A percentile compares a stretch with the other conserved stretches of the same genome.
Evolutionary conservation across 2,113 vertebrate species (phyloP).

Genomic region (Peromyscus californicus): DNA sequence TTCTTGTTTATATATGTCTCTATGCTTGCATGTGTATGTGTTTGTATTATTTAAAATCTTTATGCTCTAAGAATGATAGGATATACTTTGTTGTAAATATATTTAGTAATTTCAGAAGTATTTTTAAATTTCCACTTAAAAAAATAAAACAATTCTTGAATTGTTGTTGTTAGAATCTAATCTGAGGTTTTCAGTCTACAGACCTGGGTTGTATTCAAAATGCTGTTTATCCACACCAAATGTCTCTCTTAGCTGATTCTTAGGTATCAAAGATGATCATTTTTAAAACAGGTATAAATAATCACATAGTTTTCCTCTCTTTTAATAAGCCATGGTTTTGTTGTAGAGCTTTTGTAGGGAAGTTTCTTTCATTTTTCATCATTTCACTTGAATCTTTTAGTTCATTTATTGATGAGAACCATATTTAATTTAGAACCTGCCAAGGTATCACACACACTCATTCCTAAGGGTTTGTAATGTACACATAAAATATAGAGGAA

Average conservation of each 20-base stretch:
- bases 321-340: background rate
- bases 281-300: background rate
- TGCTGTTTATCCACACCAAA: background rate
- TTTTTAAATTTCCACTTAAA: conserved; percentile 1
- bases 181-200: background rate
- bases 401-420: background rate
- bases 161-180: background rate
- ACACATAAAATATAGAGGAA: background rate
- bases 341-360: background rate
- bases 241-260: background rate
- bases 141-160: background rate
- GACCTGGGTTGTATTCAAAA: background rate
- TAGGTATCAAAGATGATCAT: conserved; percentile 4
- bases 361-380: conserved; percentile 4
- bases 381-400: background rate
- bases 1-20: background rate
- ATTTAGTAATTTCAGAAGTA: background rate
- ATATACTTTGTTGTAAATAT: background rate
- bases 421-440: background rate
- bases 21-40: background rate
- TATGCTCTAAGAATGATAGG: background rate
- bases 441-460: background rate
- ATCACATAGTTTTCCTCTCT: background rate
- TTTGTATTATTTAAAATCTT: background rate
- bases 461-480: background rate